These are phyloP conservation scores for Nymphalis c-album DNA, from an alignment of 2,888 invertebrate species.

Conservation along the genomic window DNA sequence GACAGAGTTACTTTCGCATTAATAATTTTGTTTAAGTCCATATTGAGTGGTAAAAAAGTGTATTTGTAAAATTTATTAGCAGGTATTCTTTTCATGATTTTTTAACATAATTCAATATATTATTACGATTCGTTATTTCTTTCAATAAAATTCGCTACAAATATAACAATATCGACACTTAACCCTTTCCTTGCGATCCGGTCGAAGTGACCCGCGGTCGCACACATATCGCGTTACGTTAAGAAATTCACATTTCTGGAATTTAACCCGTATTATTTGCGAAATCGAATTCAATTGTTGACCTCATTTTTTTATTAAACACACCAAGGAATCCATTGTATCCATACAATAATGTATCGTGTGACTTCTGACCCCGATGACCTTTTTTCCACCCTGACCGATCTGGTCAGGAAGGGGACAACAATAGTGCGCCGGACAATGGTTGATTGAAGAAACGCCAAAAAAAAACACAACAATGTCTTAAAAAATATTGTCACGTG, in stretches of 20 bases:
- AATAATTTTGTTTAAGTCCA: too few relatives aligned
- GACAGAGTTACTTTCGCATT: too few relatives aligned
- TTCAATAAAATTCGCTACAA: conserved; percentile 5
- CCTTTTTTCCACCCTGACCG: conserved; percentile 48
- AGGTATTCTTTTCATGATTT: background rate
- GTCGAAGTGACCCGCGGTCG: conserved; percentile 66
- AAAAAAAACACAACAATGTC: conserved; percentile 50
- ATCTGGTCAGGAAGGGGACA: conserved; percentile 64
- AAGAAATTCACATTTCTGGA: conserved; percentile 62
- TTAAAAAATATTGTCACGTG: conserved; percentile 30
- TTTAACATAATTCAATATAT: background rate
- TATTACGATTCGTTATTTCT: background rate
- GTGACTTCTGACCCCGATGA: conserved; percentile 51
- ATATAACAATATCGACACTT: conserved; percentile 12
- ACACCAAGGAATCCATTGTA: conserved; percentile 37
- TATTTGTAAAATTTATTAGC: too few relatives aligned
- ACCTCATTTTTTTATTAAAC: conserved; percentile 56
- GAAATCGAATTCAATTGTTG: conserved; percentile 55
- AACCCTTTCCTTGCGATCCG: conserved; percentile 38
- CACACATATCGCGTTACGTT: conserved; percentile 68
- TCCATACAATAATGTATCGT: conserved; percentile 32
- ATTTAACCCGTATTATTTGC: conserved; percentile 52
- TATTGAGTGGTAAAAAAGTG: too few relatives aligned
- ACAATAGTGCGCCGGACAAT: conserved; percentile 66
- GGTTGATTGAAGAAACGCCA: conserved; percentile 64